These are phyloP conservation scores for Taeniopygia guttata DNA, from an alignment of 2,797 vertebrate genomes.

Conservation along the genomic window DNA sequence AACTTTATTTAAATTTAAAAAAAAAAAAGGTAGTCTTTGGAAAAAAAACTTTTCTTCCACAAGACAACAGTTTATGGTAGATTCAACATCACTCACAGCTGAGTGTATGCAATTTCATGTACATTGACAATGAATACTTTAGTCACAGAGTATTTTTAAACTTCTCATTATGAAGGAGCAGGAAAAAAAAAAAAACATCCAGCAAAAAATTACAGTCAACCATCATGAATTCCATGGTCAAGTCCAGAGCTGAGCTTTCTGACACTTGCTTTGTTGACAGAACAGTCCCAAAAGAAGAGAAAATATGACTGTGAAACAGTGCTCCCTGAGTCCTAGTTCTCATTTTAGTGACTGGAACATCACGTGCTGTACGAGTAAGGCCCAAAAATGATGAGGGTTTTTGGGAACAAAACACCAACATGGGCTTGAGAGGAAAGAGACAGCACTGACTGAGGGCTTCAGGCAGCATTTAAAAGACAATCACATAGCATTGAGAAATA, in stretches of 20 bases:
- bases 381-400: background rate
- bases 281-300: background rate
- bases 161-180: background rate
- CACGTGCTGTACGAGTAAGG: fast-evolving
- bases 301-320: background rate
- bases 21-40: background rate
- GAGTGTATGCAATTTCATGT: background rate
- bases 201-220: background rate
- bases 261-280: background rate
- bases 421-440: background rate
- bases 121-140: background rate
- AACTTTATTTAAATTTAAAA: background rate
- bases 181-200: background rate
- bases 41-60: background rate
- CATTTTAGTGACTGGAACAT: background rate
- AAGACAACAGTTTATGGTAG: background rate
- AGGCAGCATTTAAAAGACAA: background rate
- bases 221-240: background rate
- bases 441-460: background rate
- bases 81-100: background rate
- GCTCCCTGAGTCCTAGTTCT: background rate
- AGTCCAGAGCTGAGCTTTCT: background rate
- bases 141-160: background rate
- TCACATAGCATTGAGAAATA: background rate
- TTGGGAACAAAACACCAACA: background rate